Evolutionary conservation across 2,888 invertebrate species (phyloP).

Genomic region (Pyrocoelia pectoralis): DNA sequence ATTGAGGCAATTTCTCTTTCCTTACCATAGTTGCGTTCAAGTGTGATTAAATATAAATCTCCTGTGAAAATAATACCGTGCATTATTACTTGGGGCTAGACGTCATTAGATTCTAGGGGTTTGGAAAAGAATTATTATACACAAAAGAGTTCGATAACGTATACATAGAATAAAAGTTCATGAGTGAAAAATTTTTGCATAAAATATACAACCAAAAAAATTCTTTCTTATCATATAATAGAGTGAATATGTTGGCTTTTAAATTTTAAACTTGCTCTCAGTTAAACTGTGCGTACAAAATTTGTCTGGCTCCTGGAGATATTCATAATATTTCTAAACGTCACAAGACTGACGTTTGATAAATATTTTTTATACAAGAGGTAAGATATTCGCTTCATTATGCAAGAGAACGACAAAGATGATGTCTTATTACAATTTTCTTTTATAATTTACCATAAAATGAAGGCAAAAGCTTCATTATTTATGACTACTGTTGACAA

Average conservation of each 20-base stretch:
- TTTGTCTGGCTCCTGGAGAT: conserved; percentile 12
- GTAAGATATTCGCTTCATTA: conserved; percentile 31
- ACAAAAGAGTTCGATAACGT: no score
- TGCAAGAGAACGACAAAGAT: conserved; percentile 14
- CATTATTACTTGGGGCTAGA: no score
- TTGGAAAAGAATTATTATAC: no score
- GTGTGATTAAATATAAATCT: no score
- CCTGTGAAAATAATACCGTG: no score
- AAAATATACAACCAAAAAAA: conserved; percentile 19
- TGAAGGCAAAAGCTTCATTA: conserved; percentile 28
- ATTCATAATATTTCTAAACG: conserved; percentile 1
- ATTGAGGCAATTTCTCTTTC: no score
- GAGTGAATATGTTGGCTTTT: conserved; percentile 25
- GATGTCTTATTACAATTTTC: conserved; percentile 22
- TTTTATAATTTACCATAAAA: conserved; percentile 32
- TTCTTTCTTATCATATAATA: conserved; percentile 28
- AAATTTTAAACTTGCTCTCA: conserved; percentile 22
- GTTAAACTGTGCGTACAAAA: conserved; percentile 25
- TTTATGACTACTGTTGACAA: conserved; percentile 24
- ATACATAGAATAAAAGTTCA: no score
- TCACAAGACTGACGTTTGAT: conserved; percentile 2
- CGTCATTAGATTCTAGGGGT: no score
- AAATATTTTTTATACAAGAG: conserved; percentile 27
- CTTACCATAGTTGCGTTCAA: no score
- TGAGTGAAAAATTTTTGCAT: conserved; percentile 21